Evolutionary conservation across 1,140 invertebrate genomes (phyloP).

Genomic region (Portunus trituberculatus): DNA sequence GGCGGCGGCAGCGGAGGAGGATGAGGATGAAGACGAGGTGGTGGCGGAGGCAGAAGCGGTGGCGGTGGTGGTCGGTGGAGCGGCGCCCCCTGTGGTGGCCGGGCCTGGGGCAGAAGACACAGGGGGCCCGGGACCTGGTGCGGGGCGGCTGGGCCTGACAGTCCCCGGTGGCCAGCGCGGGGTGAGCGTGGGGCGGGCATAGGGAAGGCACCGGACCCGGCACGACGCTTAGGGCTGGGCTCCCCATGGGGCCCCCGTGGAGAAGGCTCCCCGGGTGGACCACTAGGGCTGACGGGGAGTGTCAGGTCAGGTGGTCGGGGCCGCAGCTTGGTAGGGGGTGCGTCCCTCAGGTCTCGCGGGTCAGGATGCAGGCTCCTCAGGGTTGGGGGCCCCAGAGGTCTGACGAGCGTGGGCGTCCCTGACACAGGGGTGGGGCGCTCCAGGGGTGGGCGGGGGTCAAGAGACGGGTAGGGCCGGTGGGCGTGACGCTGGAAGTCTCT

Average conservation of each 20-base stretch:
- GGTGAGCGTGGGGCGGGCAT: constrained; percentile 66
- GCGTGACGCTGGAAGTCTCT: constrained; percentile 72
- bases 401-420: constrained; percentile 57
- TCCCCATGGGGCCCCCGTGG: constrained; percentile 65
- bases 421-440: constrained; percentile 70
- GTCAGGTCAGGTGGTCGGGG: constrained; percentile 63
- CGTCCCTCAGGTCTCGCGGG: constrained; percentile 58
- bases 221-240: constrained; percentile 67
- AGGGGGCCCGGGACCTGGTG: constrained; percentile 31
- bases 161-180: constrained; percentile 51
- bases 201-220: constrained; percentile 45
- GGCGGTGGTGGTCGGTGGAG: neutral
- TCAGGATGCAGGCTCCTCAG: constrained; percentile 64
- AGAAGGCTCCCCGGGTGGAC: constrained; percentile 57
- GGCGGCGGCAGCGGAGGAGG: neutral
- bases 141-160: constrained; percentile 30
- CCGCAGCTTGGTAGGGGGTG: constrained; percentile 57
- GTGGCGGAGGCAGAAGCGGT: neutral
- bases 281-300: constrained; percentile 56
- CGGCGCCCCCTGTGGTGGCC: neutral
- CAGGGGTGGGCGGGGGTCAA: constrained; percentile 57
- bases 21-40: too few relatives aligned
- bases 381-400: constrained; percentile 69
- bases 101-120: constrained; percentile 26
- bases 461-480: constrained; percentile 70